phyloP scores from a whole-genome alignment of 2,888 invertebrate species.

The Cryptosula pallasiana region DNA sequence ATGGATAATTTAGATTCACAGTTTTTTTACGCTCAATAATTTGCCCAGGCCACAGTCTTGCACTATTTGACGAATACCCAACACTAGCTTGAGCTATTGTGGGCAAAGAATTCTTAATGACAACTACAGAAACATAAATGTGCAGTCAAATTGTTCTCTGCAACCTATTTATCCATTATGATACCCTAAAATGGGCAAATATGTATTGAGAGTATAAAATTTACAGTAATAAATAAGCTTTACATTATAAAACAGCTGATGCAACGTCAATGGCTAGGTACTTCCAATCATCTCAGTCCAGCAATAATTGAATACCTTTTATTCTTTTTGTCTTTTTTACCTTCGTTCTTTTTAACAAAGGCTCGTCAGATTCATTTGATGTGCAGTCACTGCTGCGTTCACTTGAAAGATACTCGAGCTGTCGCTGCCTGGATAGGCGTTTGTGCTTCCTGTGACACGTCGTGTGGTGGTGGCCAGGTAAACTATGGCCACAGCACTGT shows the following conservation, averaged over 20 bases:
- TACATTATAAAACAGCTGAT: not conserved
- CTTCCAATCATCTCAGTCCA: not conserved
- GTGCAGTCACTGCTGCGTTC: not conserved
- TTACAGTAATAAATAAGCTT: not conserved
- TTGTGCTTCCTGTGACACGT: not conserved
- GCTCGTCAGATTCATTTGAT: not conserved
- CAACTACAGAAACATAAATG: no score
- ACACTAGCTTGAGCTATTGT: no score
- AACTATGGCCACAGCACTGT: not conserved
- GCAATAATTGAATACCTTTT: not conserved
- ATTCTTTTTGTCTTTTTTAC: not conserved
- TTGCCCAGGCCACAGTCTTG: no score
- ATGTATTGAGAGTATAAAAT: no score
- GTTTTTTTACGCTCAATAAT: no score
- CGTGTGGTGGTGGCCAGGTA: not conserved
- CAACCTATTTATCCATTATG: no score
- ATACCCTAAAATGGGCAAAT: no score
- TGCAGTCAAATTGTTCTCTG: no score
- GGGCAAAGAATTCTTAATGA: no score
- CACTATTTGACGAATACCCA: no score
- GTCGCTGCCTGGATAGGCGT: not conserved
- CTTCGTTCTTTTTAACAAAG: not conserved
- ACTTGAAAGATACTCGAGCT: not conserved
- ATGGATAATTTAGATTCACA: no score
- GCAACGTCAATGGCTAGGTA: no score